These are phyloP conservation scores for Megaleporinus macrocephalus DNA, from an alignment of 2,113 vertebrate species.

Conservation along the genomic window DNA sequence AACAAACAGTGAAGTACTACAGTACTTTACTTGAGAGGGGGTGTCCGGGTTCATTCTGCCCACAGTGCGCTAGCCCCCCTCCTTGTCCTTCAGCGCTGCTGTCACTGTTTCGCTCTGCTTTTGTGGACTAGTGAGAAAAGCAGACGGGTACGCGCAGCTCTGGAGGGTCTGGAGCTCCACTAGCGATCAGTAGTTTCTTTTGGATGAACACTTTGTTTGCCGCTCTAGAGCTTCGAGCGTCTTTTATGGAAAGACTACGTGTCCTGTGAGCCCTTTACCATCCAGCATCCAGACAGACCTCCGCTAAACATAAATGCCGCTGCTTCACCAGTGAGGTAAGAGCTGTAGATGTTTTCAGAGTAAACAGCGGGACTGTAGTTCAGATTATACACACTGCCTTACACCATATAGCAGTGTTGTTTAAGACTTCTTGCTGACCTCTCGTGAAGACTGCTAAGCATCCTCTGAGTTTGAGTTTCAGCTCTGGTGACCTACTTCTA, in stretches of 20 bases:
- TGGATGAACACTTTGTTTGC: constrained; percentile 1
- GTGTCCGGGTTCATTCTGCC: not conserved
- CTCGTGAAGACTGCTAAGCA: not conserved
- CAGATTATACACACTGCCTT: not conserved
- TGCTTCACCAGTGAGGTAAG: constrained; percentile 49
- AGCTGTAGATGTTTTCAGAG: not conserved
- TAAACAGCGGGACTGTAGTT: not conserved
- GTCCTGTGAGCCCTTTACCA: not conserved
- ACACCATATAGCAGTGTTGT: too few species aligned
- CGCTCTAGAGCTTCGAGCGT: not conserved
- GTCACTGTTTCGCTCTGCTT: not conserved
- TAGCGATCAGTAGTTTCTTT: not conserved
- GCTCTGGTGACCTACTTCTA: constrained; percentile 36
- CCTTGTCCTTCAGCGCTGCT: constrained; percentile 13
- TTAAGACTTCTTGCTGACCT: not conserved
- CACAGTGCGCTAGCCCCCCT: constrained; percentile 1
- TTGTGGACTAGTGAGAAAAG: not conserved
- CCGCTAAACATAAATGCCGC: constrained; percentile 30
- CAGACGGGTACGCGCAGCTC: not conserved
- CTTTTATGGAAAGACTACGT: not conserved
- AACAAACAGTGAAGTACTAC: too few species aligned
- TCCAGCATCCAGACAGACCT: not conserved
- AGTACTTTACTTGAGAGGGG: not conserved
- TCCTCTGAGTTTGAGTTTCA: constrained; percentile 1
- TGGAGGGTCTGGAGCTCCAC: not conserved